Evolutionary conservation across 2,888 invertebrate genomes (phyloP), one percentile per base, ranked within the genome.

Genomic region (Apamea anceps): DNA sequence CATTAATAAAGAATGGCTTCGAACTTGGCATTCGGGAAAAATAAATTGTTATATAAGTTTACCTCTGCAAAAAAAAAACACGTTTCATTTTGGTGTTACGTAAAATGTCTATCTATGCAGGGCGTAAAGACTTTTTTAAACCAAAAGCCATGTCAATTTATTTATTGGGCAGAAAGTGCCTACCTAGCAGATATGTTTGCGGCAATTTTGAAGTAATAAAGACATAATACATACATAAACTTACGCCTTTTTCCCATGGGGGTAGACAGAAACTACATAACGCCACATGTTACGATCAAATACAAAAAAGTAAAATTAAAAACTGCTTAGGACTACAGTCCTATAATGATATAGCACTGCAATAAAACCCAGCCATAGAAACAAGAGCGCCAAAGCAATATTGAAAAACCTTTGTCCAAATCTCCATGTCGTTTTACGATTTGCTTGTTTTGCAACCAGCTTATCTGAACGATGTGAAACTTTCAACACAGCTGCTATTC

Each of bases 11-110:
- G 73, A 67, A 75, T 68, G 76, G 75, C 80, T 80, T 75, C 81
- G 78, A 82, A 84, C 62, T 75, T 80, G 77, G 66, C 72, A 72
- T 87, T 81, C 84, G 75, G 88, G 76, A 71, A 80, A 83, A 79
- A 87, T 88, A 84, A 78, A 86, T 84, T 84, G 73, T 77, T 76
- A 84, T 79, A 75, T 82, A 86, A 79, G 77, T 86, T 81, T 72
- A 66, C 57, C 48, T 72, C 42, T 68, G 70, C 65, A 72, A 80
- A 86, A 82, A 82, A 75, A 62, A 82, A 77, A 71, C 60, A 32
- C 51, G 74, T 65, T 62, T 60, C 18, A 65, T 63, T 84, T 87
- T 75, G 51, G n/a, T 73, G 79, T 72, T 51, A 68, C 57, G 48
- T 28, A 67, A 73, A 70, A 67, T 67, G 48, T 48, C 32, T 63